Evolutionary conservation across 2,797 vertebrate species (phyloP).

Genomic region (Gallinago solitaria): DNA sequence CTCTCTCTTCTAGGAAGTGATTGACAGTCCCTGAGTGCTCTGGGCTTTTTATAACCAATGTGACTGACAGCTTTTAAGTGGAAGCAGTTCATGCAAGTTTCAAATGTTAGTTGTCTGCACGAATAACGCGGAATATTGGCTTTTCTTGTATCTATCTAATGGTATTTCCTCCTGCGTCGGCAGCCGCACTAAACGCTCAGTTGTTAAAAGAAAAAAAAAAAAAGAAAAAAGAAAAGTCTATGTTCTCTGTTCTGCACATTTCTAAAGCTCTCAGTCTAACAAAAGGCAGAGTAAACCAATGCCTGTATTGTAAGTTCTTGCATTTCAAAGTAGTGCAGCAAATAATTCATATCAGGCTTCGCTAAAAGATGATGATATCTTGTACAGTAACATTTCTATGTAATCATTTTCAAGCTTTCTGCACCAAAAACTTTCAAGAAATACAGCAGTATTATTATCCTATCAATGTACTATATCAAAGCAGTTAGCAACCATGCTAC

Average conservation of each 20-base stretch:
- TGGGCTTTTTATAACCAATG: slow-evolving; percentile 65
- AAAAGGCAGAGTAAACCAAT: slow-evolving; percentile 37
- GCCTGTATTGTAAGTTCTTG: not conserved
- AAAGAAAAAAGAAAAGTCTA: not conserved
- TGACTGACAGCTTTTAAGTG: slow-evolving; percentile 74
- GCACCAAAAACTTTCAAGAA: not conserved
- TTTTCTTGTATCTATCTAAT: slow-evolving; percentile 62
- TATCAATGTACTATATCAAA: not conserved
- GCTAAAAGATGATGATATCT: not conserved
- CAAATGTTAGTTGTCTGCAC: slow-evolving; percentile 59
- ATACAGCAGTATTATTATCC: not conserved
- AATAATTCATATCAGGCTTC: not conserved
- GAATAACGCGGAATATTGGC: slow-evolving; percentile 53
- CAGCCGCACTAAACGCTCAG: slow-evolving; percentile 12
- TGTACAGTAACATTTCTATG: not conserved
- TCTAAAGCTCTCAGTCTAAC: slow-evolving; percentile 26
- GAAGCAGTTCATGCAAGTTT: slow-evolving; percentile 53
- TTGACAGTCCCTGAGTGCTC: slow-evolving; percentile 72
- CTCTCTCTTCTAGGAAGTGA: slow-evolving; percentile 64
- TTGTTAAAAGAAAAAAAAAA: not conserved
- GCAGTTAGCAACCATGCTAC: not conserved
- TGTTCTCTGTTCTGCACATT: slow-evolving; percentile 7
- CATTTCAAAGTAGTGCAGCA: slow-evolving; percentile 23
- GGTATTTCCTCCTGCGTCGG: slow-evolving; percentile 53
- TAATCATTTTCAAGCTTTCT: not conserved